Conservation (phyloP, 2,113 vertebrate genomes). For the Takifugu flavidus region DNA sequence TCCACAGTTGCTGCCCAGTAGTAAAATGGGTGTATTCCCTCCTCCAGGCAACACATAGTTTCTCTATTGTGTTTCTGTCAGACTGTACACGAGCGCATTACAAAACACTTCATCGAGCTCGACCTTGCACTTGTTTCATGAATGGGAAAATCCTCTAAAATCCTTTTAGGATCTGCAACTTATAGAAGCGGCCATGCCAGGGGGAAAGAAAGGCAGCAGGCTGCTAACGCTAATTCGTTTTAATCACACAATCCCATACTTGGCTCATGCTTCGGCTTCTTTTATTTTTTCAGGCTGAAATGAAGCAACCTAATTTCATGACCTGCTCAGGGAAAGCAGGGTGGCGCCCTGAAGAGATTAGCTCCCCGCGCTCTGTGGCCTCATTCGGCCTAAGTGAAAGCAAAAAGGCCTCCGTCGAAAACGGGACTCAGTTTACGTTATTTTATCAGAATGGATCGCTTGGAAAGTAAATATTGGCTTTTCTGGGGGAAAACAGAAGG, state of each 20-base stretch:
- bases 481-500: slow-evolving; percentile 26
- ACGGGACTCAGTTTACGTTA: slow-evolving; percentile 11
- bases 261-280: background rate
- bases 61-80: slow-evolving; percentile 50
- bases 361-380: slow-evolving; percentile 18
- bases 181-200: background rate
- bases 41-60: slow-evolving; percentile 48
- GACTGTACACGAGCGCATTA: slow-evolving; percentile 26
- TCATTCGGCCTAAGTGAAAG: slow-evolving; percentile 34
- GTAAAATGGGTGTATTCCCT: slow-evolving; percentile 44
- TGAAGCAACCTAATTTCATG: slow-evolving; percentile 32
- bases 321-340: slow-evolving; percentile 39
- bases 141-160: background rate
- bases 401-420: slow-evolving; percentile 20
- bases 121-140: slow-evolving; percentile 29
- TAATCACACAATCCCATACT: background rate
- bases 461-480: slow-evolving; percentile 34
- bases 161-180: background rate
- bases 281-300: slow-evolving; percentile 19
- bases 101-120: slow-evolving; percentile 22
- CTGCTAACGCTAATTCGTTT: background rate
- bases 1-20: slow-evolving; percentile 30
- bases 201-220: background rate
- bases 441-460: slow-evolving; percentile 23
- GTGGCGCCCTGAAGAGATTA: slow-evolving; percentile 43